Conservation (phyloP, 2,797 vertebrate species). For the Sebastes cheni region DNA sequence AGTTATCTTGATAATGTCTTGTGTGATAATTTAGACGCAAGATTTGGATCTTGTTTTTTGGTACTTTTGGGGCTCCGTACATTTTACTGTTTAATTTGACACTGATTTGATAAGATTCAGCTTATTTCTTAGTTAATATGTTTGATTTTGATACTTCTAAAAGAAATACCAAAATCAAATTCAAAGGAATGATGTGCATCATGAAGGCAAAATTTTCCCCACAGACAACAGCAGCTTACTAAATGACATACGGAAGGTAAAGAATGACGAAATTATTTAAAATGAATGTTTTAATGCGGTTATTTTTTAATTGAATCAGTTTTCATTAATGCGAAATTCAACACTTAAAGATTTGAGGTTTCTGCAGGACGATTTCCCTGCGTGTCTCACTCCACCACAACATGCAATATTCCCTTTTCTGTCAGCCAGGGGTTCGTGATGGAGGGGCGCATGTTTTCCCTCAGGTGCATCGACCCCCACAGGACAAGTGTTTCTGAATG, state of each 20-base stretch:
- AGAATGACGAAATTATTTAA: background rate
- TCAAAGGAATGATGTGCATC: background rate
- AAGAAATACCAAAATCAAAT: background rate
- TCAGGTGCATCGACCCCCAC: slow-evolving; percentile 30
- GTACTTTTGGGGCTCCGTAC: background rate
- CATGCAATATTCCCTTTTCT: slow-evolving; percentile 67
- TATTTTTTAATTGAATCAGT: background rate
- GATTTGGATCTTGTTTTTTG: background rate
- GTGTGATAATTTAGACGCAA: background rate
- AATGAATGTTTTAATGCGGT: background rate
- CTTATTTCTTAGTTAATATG: background rate
- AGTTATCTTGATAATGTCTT: background rate
- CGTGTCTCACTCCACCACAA: slow-evolving; percentile 45
- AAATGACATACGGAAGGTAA: background rate
- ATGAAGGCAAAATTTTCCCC: background rate
- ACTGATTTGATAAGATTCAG: background rate
- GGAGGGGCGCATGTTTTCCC: slow-evolving; percentile 47
- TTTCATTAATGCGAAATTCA: background rate
- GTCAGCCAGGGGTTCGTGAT: slow-evolving; percentile 55
- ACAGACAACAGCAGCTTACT: background rate
- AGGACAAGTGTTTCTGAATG: slow-evolving; percentile 6
- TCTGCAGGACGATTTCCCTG: slow-evolving; percentile 62
- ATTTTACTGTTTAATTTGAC: background rate
- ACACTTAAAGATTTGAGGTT: slow-evolving; percentile 14
- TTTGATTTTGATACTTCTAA: background rate